A percentile compares a stretch with the other conserved stretches of the same genome.
Evolutionary conservation across 2,113 vertebrate species (phyloP).

Genomic region (Syngnathoides biaculeatus): DNA sequence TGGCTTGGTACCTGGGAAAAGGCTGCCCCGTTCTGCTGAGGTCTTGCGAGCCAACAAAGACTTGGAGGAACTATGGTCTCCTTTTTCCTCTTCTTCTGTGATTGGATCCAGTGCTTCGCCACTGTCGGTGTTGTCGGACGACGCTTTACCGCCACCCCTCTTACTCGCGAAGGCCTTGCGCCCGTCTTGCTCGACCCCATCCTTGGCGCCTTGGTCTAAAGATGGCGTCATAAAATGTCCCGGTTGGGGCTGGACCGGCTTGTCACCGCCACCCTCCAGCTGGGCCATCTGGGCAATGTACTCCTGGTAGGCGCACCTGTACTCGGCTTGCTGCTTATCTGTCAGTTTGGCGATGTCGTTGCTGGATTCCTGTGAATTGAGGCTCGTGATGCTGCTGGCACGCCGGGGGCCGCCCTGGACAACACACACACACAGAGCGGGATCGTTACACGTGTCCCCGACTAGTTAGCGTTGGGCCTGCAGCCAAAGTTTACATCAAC

Average conservation of each 20-base stretch:
- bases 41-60: conserved; percentile 79
- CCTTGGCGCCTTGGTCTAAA: conserved; percentile 82
- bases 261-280: conserved; percentile 79
- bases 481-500: too few relatives aligned
- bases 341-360: conserved; percentile 91
- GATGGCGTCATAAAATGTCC: conserved; percentile 76
- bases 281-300: conserved; percentile 96
- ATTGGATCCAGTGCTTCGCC: conserved; percentile 88
- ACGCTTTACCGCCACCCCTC: conserved; percentile 61
- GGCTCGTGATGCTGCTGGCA: conserved; percentile 89
- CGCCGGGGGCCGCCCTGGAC: conserved; percentile 81
- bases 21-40: conserved; percentile 76
- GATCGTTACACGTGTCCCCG: too few relatives aligned
- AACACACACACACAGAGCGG: not conserved
- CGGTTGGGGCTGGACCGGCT: conserved; percentile 78
- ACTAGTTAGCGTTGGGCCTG: not conserved
- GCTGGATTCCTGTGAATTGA: conserved; percentile 95
- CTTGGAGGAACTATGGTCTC: conserved; percentile 83
- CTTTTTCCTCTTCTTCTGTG: conserved; percentile 93
- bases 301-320: conserved; percentile 91
- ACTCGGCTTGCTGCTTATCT: conserved; percentile 95
- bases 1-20: conserved; percentile 88
- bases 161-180: conserved; percentile 81
- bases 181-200: conserved; percentile 78
- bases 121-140: conserved; percentile 78